Conservation (phyloP, 2,888 invertebrate species). For the Cataglyphis cursor region DNA sequence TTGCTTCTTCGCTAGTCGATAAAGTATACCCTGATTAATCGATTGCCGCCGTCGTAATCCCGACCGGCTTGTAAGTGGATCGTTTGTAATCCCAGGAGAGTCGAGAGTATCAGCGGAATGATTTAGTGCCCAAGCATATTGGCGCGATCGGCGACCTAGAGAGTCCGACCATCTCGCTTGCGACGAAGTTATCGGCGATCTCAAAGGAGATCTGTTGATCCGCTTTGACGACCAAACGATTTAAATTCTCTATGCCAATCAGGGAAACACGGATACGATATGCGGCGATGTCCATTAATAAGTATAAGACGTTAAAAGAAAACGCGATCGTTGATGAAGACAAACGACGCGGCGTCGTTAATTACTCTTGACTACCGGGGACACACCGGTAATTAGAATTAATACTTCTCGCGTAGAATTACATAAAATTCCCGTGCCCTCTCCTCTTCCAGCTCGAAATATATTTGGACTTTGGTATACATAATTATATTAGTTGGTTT, state of each 20-base stretch:
- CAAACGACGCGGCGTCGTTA: constrained; percentile 61
- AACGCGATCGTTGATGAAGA: constrained; percentile 54
- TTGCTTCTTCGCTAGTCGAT: constrained; percentile 48
- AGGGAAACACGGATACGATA: constrained; percentile 42
- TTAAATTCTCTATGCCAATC: constrained; percentile 39
- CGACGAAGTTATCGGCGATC: constrained; percentile 26
- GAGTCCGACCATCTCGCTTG: background rate
- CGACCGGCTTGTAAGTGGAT: constrained; percentile 71
- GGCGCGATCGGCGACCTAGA: constrained; percentile 39
- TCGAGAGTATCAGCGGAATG: constrained; percentile 50
- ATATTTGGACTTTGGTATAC: constrained; percentile 19
- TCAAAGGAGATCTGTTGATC: constrained; percentile 30
- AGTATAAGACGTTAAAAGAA: constrained; percentile 44
- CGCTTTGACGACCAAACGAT: constrained; percentile 29
- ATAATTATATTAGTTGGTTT: background rate
- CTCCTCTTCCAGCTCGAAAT: background rate
- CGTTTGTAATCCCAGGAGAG: constrained; percentile 67
- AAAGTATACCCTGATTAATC: constrained; percentile 71
- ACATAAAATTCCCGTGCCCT: constrained; percentile 42
- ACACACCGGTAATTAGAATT: constrained; percentile 64
- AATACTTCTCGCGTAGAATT: constrained; percentile 55
- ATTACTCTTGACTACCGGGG: constrained; percentile 57
- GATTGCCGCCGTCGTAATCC: constrained; percentile 67
- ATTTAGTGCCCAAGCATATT: constrained; percentile 58
- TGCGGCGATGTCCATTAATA: constrained; percentile 47